Evolutionary conservation across 2,113 vertebrate genomes (phyloP).

Genomic region (Chlamydotis undulata): DNA sequence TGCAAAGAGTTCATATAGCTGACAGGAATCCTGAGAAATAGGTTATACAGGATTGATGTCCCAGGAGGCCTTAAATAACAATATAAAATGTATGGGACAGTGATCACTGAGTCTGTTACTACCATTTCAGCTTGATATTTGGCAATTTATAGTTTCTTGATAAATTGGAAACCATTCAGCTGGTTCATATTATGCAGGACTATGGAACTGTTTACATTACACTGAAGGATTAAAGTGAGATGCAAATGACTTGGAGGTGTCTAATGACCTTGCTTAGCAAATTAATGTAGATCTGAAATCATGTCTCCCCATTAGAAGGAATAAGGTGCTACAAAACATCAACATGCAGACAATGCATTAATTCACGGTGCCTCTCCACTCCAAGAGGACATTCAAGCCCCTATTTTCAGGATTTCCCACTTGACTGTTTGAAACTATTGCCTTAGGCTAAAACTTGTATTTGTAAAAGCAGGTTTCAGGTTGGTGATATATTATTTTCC

Average conservation of each 20-base stretch:
- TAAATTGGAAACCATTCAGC: constrained; percentile 67
- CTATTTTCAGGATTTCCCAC: constrained; percentile 12
- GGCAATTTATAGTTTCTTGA: constrained; percentile 68
- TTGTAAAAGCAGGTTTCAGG: constrained; percentile 54
- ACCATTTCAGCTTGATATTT: constrained; percentile 53
- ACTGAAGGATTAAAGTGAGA: constrained; percentile 47
- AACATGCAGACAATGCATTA: neutral
- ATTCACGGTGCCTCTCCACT: neutral
- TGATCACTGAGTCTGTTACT: constrained; percentile 68
- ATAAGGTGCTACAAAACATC: neutral
- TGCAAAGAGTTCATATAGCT: constrained; percentile 34
- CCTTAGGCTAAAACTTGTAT: constrained; percentile 43
- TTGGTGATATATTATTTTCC: constrained; percentile 36
- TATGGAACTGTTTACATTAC: constrained; percentile 3
- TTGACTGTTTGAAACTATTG: constrained; percentile 11
- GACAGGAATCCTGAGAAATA: constrained; percentile 65
- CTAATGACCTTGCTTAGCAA: constrained; percentile 23
- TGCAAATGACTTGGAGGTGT: constrained; percentile 33
- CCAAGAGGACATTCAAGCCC: neutral
- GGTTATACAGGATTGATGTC: constrained; percentile 54
- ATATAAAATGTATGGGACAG: constrained; percentile 67
- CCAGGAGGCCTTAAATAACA: constrained; percentile 68
- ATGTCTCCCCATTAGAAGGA: neutral
- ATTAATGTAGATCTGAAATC: neutral
- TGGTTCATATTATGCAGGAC: constrained; percentile 23